Evolutionary conservation across 2,113 vertebrate genomes (phyloP), one percentile per base, ranked within the genome.

Genomic region (Todiramphus saurophagus): DNA sequence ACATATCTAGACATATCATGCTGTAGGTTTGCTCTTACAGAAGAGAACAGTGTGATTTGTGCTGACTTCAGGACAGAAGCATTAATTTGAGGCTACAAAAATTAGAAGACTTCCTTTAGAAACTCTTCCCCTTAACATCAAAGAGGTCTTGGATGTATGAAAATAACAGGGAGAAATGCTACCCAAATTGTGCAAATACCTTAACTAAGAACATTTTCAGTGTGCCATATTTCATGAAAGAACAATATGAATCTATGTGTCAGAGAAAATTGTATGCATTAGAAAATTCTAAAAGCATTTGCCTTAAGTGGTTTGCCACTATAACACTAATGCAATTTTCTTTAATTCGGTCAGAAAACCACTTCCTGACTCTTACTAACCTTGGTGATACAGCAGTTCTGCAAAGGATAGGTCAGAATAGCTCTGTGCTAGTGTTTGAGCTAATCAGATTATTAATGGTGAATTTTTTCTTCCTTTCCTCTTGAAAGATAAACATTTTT

Each of bases 281-380:
- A 86, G 25, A 64, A 93, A 78, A 73, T 67, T 76, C 33, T 43
- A 53, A 72, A 92, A 77, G 89, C 11, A 77, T 90, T 86, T 86
- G 64, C 59, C 16, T 35, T 68, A 76, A 91, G 33, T 94, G 50
- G 67, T 93, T 96, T 91, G 76, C 78, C 67, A 80, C 18, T 48
- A 44, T 35, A 75, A 46, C 76, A 46, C 60, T 46, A 28, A 43
- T 33, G 66, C 20, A 89, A 82, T 93, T 97, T 95, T 84, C 46
- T 89, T 87, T 83, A 93, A 90, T 73, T 95, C 88, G 76, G 28
- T 86, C 66, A 93, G 60, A 83, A 59, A 76, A 83, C 50, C 5
- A 2, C 23, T 89, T 92, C 73, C 8, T 58, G 83, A 48, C 77
- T 43, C 80, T 48, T n/a, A 1, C 69, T 74, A 53, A 73, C 56